Evolutionary conservation across 1,140 invertebrate species (phyloP).

Genomic region (Callitettix versicolor): DNA sequence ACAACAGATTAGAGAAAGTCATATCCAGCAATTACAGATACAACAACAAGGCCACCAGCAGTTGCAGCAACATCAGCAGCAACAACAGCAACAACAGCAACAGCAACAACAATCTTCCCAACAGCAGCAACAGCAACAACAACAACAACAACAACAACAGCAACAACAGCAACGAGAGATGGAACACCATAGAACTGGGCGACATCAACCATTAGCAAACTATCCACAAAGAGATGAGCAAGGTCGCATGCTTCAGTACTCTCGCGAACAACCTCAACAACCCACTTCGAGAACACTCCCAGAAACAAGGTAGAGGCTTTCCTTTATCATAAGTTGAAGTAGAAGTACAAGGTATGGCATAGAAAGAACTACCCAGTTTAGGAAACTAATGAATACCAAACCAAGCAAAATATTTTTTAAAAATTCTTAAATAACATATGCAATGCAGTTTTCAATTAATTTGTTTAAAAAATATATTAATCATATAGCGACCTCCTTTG

Average conservation of each 20-base stretch:
- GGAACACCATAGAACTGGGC: constrained; percentile 8
- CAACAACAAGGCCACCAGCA: constrained; percentile 30
- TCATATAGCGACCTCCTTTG: too few relatives aligned
- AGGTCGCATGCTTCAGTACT: constrained; percentile 4
- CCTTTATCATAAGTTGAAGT: too few relatives aligned
- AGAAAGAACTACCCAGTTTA: too few relatives aligned
- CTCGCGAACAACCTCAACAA: neutral
- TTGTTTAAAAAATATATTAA: too few relatives aligned
- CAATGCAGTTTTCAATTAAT: too few relatives aligned
- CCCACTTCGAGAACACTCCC: neutral
- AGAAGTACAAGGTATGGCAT: too few relatives aligned
- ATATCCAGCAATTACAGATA: constrained; percentile 22
- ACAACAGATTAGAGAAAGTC: constrained; percentile 30
- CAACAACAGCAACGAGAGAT: constrained; percentile 26
- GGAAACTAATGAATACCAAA: too few relatives aligned
- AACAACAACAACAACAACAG: constrained; percentile 33
- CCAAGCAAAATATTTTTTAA: too few relatives aligned
- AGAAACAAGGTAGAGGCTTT: constrained; percentile 6
- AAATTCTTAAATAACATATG: too few relatives aligned
- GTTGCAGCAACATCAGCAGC: constrained; percentile 31
- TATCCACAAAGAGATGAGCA: neutral
- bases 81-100: constrained; percentile 33
- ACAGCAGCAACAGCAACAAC: constrained; percentile 32
- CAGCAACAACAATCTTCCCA: constrained; percentile 34
- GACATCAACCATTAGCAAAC: neutral